phyloP scores from a whole-genome alignment of 92 coral and sea anemone species.

The Muricea muricata region DNA sequence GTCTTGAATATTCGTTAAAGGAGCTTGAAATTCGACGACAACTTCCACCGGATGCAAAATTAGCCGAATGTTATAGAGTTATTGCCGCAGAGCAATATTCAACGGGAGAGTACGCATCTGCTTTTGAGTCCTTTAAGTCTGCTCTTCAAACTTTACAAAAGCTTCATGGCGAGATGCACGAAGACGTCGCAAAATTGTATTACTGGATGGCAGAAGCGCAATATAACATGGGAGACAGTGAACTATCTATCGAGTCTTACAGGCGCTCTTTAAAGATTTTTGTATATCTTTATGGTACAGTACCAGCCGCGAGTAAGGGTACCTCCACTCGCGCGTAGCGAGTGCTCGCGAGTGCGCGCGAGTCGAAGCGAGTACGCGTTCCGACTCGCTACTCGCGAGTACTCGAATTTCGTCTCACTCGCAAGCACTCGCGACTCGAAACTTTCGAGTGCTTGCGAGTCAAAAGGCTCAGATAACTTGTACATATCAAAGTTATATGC shows the following conservation, averaged over 20 bases:
- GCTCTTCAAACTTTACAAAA: neutral
- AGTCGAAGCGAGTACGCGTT: no score
- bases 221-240: neutral
- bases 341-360: no score
- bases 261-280: neutral
- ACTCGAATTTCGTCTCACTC: no score
- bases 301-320: no score
- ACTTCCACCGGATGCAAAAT: constrained; percentile 10
- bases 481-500: no score
- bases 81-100: neutral
- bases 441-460: no score
- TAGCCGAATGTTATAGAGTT: neutral
- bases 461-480: no score
- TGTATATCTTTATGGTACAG: no score
- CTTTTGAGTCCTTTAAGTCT: neutral
- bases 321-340: no score
- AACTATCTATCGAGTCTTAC: constrained; percentile 14
- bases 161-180: constrained; percentile 30
- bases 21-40: constrained; percentile 15
- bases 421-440: no score
- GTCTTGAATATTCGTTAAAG: neutral
- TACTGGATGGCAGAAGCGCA: neutral
- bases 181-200: constrained; percentile 24
- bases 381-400: no score
- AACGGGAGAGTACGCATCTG: neutral